Evolutionary conservation across 2,888 invertebrate genomes (phyloP), one percentile per base, ranked within the genome.

Genomic region (Acholoe squamosa): DNA sequence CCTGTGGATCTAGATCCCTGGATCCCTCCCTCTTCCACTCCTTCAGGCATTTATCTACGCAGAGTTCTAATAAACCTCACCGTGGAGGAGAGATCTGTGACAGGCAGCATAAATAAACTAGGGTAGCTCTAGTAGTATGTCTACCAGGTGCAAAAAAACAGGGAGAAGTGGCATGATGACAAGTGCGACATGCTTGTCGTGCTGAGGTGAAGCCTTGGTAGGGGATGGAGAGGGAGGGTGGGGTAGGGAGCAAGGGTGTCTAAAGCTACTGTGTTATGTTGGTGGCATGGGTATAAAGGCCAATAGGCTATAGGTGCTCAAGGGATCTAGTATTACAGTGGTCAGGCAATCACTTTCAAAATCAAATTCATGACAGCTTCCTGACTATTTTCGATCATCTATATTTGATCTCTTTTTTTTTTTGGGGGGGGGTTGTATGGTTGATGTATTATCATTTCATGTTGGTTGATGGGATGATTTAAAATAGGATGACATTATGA

Each of bases 101-200:
- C 61, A n/a, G 61, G n/a, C 61, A n/a, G 61, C 19, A 61, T 61
- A 61, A 61, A 61, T 61, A 61, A 61, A 61, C 3, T 19, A 61
- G 25, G 71, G 28, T n/a, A 22, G 28, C 14, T 14, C 28, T 5
- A n/a, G 71, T 28, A 14, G 71, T 71, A 14, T 28, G 71, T 25
- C 71, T 25, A 28, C n/a, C 71, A 71, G 71, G 71, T 71, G 71
- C 14, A 71, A 28, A 71, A 71, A 28, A 1, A 1, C 3, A 28
- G 28, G 28, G 28, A 28, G 28, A 71, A 71, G 71, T 71, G 71
- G 28, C 14, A 71, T 71, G 71, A 71, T 71, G 71, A 71, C 71
- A 28, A 71, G 71, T 71, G 71, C 71, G 1, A 28, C 71, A 28
- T 71, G 71, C 31, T 71, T 71, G 71, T 71, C 71, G 71, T 71